phyloP scores from a whole-genome alignment of 2,797 vertebrate species.

The Fundulus diaphanus region DNA sequence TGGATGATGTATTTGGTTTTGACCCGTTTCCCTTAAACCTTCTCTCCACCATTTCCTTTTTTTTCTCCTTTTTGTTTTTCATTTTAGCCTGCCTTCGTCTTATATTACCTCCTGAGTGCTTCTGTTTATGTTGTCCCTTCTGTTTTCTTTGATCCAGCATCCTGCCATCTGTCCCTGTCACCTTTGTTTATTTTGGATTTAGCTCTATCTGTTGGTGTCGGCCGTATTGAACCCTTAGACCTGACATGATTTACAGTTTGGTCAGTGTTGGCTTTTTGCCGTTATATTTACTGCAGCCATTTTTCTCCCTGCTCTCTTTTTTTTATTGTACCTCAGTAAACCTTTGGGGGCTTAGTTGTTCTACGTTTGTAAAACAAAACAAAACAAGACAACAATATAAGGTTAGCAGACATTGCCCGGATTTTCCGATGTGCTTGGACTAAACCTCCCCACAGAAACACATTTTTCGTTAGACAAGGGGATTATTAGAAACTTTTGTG shows the following conservation, averaged over 20 bases:
- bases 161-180: slow-evolving; percentile 6
- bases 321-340: no score
- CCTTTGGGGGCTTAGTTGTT: no score
- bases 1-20: neutral
- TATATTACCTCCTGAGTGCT: no score
- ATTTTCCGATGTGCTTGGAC: no score
- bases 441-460: no score
- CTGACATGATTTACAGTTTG: neutral
- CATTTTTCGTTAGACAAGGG: no score
- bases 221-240: neutral
- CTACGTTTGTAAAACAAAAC: no score
- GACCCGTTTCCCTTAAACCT: neutral
- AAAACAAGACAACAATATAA: no score
- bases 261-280: neutral
- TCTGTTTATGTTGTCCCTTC: neutral
- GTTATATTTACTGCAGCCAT: neutral
- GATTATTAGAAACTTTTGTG: no score
- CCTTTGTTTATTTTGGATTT: slow-evolving; percentile 1
- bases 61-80: neutral
- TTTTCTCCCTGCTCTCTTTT: neutral
- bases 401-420: no score
- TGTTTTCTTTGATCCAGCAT: neutral
- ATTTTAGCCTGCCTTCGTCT: slow-evolving; percentile 1
- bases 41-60: neutral
- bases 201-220: neutral